Conservation (phyloP, 1,140 invertebrate species). For the Probaryconus sp. region DNA sequence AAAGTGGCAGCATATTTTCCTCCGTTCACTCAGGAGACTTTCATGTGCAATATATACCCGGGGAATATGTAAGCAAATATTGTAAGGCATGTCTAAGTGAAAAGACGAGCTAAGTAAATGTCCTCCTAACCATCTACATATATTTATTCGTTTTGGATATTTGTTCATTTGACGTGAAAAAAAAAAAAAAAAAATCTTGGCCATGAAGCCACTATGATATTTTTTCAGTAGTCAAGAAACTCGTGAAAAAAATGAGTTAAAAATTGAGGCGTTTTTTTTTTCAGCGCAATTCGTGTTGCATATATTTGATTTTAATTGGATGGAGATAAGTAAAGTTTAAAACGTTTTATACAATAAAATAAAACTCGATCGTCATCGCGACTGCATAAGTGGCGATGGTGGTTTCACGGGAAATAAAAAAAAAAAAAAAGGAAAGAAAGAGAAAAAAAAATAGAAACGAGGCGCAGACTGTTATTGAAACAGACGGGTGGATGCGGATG, state of each 20-base stretch:
- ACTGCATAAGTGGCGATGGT: conserved; percentile 42
- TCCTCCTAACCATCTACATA: conserved; percentile 48
- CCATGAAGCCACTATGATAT: too few species aligned
- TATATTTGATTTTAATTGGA: conserved; percentile 3
- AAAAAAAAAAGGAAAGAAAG: conserved; percentile 30
- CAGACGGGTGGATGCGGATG: conserved; percentile 62
- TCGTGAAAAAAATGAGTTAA: background rate
- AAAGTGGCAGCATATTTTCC: too few species aligned
- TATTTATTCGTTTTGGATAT: conserved; percentile 55
- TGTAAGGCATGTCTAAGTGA: conserved; percentile 70
- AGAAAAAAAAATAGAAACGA: conserved; percentile 51
- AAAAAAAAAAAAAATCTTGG: too few species aligned
- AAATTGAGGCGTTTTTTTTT: background rate
- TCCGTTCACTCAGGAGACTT: conserved; percentile 62
- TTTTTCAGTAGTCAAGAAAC: conserved; percentile 12
- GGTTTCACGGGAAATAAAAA: conserved; percentile 34
- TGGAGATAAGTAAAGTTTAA: conserved; percentile 12
- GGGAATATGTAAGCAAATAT: conserved; percentile 73
- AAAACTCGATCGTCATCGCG: conserved; percentile 32
- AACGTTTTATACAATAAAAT: conserved; percentile 35
- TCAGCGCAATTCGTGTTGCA: background rate
- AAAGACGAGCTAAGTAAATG: conserved; percentile 73
- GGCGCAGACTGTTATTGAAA: conserved; percentile 66
- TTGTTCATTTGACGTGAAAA: conserved; percentile 24
- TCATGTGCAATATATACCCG: conserved; percentile 68